Evolutionary conservation across 1,140 invertebrate genomes (phyloP), one percentile per base, ranked within the genome.

Genomic region (Lasaia peninsularis): DNA sequence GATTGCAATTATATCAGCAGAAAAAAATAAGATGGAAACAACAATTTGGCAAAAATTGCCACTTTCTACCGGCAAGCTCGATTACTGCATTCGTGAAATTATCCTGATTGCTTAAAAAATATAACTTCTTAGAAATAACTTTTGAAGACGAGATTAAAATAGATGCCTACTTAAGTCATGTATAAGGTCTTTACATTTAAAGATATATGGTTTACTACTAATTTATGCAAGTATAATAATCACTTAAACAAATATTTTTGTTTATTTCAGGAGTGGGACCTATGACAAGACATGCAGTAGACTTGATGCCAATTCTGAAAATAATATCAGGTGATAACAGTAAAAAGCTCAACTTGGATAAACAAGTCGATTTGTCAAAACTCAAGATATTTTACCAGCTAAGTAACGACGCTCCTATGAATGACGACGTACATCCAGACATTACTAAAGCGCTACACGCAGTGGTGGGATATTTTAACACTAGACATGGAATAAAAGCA

Each of bases 231-330:
- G n/a, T n/a, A n/a, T n/a, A n/a, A n/a, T n/a, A n/a, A n/a, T n/a
- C n/a, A n/a, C n/a, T n/a, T n/a, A n/a, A n/a, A n/a, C 14, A 54
- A 56, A 44, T 60, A 33, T 50, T 53, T 60, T 12, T 56, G 5
- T 65, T 75, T 74, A 65, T 75, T 77, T 31, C 61, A 90, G 89
- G 92, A 11, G 92, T 97, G 24, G 98, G 98, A 1, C 98, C 98
- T 0, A 96, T 99, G 93, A 96, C 95, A 67, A 92, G 97, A 70
- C 95, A 95, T 77, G 95, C 96, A 1, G 92, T 93, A 66, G 98
- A 99, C 89, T 80, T 98, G 48, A 88, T 92, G 53, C 95, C 96
- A 0, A 90, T 96, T 63, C 85, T 98, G 0, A 93, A 94, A 78
- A 91, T 96, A 44, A 90, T 97, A 56, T 91, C 92, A 0, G 90